These are phyloP conservation scores for Elysia crispata DNA, from an alignment of 2,888 invertebrate genomes.

Conservation along the genomic window DNA sequence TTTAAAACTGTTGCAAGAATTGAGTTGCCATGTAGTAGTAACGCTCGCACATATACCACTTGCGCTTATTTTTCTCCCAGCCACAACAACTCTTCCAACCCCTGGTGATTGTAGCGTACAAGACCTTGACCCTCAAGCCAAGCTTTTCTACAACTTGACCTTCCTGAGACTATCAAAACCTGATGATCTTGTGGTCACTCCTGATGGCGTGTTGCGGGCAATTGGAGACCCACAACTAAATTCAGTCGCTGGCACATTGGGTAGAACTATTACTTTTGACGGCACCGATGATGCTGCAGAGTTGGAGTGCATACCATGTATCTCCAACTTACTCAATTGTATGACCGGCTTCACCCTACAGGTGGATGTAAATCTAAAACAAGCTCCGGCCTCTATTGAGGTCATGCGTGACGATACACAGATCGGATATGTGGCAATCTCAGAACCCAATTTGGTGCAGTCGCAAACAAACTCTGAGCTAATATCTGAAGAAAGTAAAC, in stretches of 20 bases:
- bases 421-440: not conserved
- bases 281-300: conserved; percentile 50
- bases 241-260: not conserved
- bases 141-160: conserved; percentile 46
- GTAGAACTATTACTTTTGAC: not conserved
- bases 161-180: conserved; percentile 45
- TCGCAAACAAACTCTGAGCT: not conserved
- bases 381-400: not conserved
- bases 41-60: no score
- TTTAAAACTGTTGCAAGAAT: no score
- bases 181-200: conserved; percentile 45
- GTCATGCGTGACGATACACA: not conserved
- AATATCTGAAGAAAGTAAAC: not conserved
- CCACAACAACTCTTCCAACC: not conserved
- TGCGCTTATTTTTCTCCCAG: not conserved
- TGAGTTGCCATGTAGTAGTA: no score
- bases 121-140: conserved; percentile 17
- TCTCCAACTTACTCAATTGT: conserved; percentile 42
- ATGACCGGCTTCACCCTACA: conserved; percentile 51
- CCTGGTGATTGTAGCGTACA: not conserved
- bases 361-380: conserved; percentile 41
- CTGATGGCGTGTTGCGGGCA: conserved; percentile 43
- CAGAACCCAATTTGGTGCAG: not conserved
- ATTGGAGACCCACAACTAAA: conserved; percentile 49
- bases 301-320: conserved; percentile 48